Percentiles rank a stretch among this genome's conserved stretches.
Conservation (phyloP, 2,797 vertebrate species). For the Echiichthys vipera region DNA sequence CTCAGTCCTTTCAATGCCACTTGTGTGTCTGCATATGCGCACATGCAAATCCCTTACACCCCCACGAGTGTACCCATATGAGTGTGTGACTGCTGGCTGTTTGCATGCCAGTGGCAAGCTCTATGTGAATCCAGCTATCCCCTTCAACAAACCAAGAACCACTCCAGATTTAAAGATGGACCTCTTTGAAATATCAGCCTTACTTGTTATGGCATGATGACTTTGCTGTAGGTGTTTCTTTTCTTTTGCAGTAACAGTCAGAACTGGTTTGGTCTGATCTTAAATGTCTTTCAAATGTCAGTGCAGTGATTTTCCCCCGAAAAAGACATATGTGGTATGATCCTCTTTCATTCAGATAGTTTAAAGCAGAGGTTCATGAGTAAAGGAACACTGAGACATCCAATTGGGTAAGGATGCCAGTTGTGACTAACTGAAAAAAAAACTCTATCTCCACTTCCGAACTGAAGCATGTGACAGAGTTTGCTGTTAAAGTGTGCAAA, state of each 20-base stretch:
- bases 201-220: slow-evolving; percentile 88
- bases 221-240: slow-evolving; percentile 76
- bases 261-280: slow-evolving; percentile 79
- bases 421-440: slow-evolving; percentile 28
- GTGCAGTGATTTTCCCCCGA: slow-evolving; percentile 20
- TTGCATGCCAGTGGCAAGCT: slow-evolving; percentile 60
- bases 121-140: slow-evolving; percentile 79
- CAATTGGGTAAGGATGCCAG: slow-evolving; percentile 23
- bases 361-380: slow-evolving; percentile 11
- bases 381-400: slow-evolving; percentile 34
- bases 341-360: slow-evolving; percentile 23
- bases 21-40: slow-evolving; percentile 3
- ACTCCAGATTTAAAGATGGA: slow-evolving; percentile 83
- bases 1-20: slow-evolving; percentile 45
- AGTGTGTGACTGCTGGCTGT: slow-evolving; percentile 35
- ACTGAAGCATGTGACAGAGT: slow-evolving; percentile 46
- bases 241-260: slow-evolving; percentile 66
- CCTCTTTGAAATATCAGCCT: slow-evolving; percentile 84
- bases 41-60: not conserved
- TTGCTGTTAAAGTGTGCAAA: slow-evolving; percentile 49
- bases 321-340: slow-evolving; percentile 34
- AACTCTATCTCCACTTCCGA: slow-evolving; percentile 29
- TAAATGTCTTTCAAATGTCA: slow-evolving; percentile 52
- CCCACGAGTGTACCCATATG: not conserved
- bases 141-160: slow-evolving; percentile 80